Base-by-base conservation (phyloP, 2,113 vertebrate genomes). In the Embiotoca jacksoni region DNA sequence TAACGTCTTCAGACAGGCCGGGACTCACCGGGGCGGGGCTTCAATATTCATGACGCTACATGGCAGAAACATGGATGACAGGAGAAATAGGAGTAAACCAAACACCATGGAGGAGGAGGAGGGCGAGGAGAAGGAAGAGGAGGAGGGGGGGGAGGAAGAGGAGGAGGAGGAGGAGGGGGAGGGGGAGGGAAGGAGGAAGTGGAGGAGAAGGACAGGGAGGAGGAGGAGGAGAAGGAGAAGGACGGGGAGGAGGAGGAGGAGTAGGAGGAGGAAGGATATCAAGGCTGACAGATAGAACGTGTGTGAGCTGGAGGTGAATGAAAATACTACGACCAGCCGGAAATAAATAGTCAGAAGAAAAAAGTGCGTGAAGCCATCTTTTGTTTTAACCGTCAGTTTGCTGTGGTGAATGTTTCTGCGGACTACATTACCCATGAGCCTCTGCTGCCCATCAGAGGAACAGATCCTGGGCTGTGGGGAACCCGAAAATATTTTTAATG, bases 31-130 rank as follows among this genome's bases (percentile, higher is more conserved):
- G 57, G 74, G 23, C 32, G 60, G 13, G 13, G 69, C 62, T 75
- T 85, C 80, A 85, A 78, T 83, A 81, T 88, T 83, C 77, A 88
- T 83, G 80, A 71, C 0, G 23, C 35, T 81, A 74, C 78, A 75
- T 74, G 82, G 74, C 80, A 85, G 75, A 66, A 50, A 68, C 70
- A 16, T 63, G 31, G 54, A 78, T 81, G 69, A 78, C 70, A 80
- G 30, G 41, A 52, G 79, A 80, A 72, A 67, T 14, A 33, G 54
- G 55, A 80, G 75, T 78, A 69, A 81, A 78, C 52, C 77, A 67
- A 64, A n/a, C 49, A 16, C 72, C 36, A 35, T 0, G 2, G 37
- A 64, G 77, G 37, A 33, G 76, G 58, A 46, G 16, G 36, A 65
- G 23, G n/a, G n/a, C n/a, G n/a, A n/a, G n/a, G n/a, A n/a, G n/a